Evolutionary conservation across 23 tunicate species (phyloP).

Genomic region (Trididemnum nubilum): DNA sequence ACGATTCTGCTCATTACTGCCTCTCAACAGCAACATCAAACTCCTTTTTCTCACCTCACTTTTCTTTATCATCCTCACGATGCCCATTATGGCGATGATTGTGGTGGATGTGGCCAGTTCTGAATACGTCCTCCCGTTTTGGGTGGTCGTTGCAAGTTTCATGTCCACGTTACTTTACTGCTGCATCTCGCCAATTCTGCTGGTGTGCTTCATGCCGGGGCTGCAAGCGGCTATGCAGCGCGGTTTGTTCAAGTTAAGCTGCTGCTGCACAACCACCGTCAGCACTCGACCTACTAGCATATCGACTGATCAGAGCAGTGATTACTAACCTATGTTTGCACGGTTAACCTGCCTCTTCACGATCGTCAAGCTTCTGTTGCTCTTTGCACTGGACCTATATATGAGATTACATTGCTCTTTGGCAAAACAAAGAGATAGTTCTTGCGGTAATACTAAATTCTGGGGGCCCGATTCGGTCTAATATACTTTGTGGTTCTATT

Average conservation of each 20-base stretch:
- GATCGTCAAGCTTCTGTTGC: too few species aligned
- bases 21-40: conserved; percentile 26
- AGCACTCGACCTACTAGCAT: neutral
- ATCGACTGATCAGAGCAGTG: neutral
- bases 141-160: neutral
- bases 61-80: conserved; percentile 19
- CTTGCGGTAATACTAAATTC: too few species aligned
- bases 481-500: too few species aligned
- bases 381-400: too few species aligned
- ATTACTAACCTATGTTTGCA: neutral
- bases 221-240: conserved; percentile 15
- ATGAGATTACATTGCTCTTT: too few species aligned
- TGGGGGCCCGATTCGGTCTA: too few species aligned
- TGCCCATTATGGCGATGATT: conserved; percentile 19
- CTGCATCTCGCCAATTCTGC: conserved; percentile 7
- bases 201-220: conserved; percentile 43
- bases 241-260: neutral
- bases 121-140: conserved; percentile 1
- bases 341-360: too few species aligned
- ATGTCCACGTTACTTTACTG: conserved; percentile 7
- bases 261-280: conserved; percentile 19
- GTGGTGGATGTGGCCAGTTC: conserved; percentile 11
- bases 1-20: too few species aligned
- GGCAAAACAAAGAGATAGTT: too few species aligned
- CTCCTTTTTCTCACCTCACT: conserved; percentile 15